Evolutionary conservation across 2,888 invertebrate genomes (phyloP).

Genomic region (Mesodorylaimus sp.): DNA sequence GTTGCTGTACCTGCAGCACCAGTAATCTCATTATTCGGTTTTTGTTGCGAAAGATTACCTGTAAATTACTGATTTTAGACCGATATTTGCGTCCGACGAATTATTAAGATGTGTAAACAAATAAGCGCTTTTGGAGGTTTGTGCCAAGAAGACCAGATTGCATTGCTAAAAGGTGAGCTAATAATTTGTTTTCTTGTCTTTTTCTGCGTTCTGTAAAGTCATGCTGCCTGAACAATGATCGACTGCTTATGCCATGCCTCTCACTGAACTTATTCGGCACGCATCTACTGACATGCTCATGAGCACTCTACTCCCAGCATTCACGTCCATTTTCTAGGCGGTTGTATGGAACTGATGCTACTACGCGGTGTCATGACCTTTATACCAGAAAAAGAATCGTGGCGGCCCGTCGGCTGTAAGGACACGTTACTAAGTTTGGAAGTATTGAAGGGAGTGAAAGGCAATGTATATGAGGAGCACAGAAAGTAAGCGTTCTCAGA

Average conservation of each 20-base stretch:
- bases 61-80: too few species aligned
- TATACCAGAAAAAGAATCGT: constrained; percentile 65
- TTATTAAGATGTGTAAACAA: constrained; percentile 44
- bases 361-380: constrained; percentile 77
- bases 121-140: constrained; percentile 64
- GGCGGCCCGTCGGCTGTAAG: constrained; percentile 49
- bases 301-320: too few species aligned
- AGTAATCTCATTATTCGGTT: too few species aligned
- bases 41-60: too few species aligned
- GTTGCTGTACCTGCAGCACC: too few species aligned
- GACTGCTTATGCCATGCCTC: background rate
- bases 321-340: constrained; percentile 31
- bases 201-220: too few species aligned
- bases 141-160: constrained; percentile 80
- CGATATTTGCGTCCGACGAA: constrained; percentile 67
- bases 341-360: constrained; percentile 89
- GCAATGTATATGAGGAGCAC: constrained; percentile 65
- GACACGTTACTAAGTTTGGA: constrained; percentile 59
- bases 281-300: too few species aligned
- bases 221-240: background rate
- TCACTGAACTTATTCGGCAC: too few species aligned
- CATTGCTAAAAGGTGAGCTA: constrained; percentile 52
- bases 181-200: background rate
- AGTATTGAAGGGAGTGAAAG: constrained; percentile 67
- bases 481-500: constrained; percentile 47